Percentiles rank a stretch among this genome's conserved stretches.
Conservation (phyloP, 1,140 invertebrate species). For the Hormaphis cornu region DNA sequence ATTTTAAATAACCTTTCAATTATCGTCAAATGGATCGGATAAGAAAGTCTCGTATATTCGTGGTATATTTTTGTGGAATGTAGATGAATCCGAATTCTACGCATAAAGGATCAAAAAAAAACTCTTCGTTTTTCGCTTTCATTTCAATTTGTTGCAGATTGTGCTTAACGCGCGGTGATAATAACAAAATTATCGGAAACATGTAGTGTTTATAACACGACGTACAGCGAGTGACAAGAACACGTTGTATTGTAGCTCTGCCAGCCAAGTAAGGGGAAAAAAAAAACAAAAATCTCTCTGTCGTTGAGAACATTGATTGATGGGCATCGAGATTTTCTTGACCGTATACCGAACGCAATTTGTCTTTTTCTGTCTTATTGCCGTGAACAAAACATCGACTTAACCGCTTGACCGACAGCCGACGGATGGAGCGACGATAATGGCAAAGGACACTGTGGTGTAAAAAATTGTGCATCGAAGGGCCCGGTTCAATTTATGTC, state of each 20-base stretch:
- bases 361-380: constrained; percentile 22
- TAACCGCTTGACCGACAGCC: background rate
- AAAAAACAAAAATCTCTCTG: background rate
- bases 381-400: constrained; percentile 11
- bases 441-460: background rate
- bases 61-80: no score
- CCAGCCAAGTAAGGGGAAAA: background rate
- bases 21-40: no score
- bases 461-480: background rate
- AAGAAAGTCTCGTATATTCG: no score
- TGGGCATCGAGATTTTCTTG: constrained; percentile 10
- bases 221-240: no score
- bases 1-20: no score
- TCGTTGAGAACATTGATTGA: constrained; percentile 16
- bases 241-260: background rate
- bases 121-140: no score
- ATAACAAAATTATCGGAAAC: no score
- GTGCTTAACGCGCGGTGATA: no score
- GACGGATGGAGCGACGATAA: constrained; percentile 9
- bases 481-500: constrained; percentile 5
- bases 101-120: no score
- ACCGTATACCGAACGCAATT: constrained; percentile 21
- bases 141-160: no score
- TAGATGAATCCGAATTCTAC: no score
- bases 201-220: no score